These are phyloP conservation scores for Naso thynnoides DNA, from an alignment of 2,797 vertebrate genomes.

Conservation along the genomic window DNA sequence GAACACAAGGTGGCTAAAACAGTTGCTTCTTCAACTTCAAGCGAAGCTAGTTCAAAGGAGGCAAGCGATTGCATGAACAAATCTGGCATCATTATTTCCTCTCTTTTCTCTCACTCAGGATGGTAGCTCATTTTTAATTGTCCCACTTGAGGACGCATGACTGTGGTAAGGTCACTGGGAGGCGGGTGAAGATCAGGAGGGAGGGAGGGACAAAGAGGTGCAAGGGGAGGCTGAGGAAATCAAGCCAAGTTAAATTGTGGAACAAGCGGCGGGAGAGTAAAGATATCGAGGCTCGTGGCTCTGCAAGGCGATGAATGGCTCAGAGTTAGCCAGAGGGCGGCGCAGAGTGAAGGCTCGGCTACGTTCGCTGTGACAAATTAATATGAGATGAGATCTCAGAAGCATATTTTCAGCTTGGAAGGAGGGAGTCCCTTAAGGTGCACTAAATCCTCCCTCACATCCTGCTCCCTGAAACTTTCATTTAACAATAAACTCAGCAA, in stretches of 20 bases:
- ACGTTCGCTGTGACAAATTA: conserved; percentile 73
- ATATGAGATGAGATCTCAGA: conserved; percentile 75
- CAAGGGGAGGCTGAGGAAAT: conserved; percentile 50
- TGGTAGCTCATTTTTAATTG: conserved; percentile 73
- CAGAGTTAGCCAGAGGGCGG: conserved; percentile 64
- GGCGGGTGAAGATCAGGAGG: conserved; percentile 15
- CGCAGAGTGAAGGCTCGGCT: conserved; percentile 44
- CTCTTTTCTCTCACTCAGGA: conserved; percentile 33
- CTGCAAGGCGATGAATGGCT: conserved; percentile 46
- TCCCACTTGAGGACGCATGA: conserved; percentile 74
- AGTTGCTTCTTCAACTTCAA: conserved; percentile 59
- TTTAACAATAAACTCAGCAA: conserved; percentile 73
- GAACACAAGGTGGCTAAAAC: conserved; percentile 42
- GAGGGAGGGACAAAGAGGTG: conserved; percentile 31
- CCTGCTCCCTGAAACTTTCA: conserved; percentile 57
- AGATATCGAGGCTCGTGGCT: conserved; percentile 24
- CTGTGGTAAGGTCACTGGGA: conserved; percentile 62
- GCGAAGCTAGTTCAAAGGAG: conserved; percentile 62
- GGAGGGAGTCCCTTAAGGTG: conserved; percentile 72
- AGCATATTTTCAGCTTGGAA: conserved; percentile 64
- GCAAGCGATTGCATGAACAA: conserved; percentile 41
- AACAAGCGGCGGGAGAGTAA: conserved; percentile 49
- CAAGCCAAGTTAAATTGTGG: conserved; percentile 54
- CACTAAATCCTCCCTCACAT: conserved; percentile 72
- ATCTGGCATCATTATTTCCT: conserved; percentile 68